These are phyloP conservation scores for Synaphobranchus kaupii DNA, from an alignment of 2,797 vertebrate species.

Conservation along the genomic window DNA sequence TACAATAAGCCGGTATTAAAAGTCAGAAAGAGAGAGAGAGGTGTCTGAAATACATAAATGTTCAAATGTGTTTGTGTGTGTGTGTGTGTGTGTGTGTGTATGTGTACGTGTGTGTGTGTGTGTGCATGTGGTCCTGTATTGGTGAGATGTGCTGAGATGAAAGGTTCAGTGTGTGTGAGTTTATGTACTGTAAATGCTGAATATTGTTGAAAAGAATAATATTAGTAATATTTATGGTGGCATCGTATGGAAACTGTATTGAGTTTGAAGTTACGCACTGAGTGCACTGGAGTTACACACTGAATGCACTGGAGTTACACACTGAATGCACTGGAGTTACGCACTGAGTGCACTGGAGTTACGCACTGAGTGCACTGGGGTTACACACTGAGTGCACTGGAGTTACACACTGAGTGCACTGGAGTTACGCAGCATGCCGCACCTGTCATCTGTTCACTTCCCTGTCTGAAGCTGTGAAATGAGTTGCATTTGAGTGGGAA, in stretches of 20 bases:
- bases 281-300: too few relatives aligned
- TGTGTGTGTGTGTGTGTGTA: slow-evolving; percentile 20
- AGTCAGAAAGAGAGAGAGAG: background rate
- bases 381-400: too few relatives aligned
- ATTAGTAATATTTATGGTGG: background rate
- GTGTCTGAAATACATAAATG: background rate
- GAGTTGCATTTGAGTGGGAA: too few relatives aligned
- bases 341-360: too few relatives aligned
- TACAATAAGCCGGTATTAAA: background rate
- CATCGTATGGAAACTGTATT: background rate
- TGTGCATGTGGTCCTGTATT: background rate
- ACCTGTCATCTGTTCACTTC: too few relatives aligned
- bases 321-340: too few relatives aligned
- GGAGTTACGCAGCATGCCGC: too few relatives aligned
- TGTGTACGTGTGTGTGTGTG: slow-evolving; percentile 10
- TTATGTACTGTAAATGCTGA: background rate
- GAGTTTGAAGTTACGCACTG: background rate
- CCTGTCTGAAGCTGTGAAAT: too few relatives aligned
- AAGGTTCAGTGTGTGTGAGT: background rate
- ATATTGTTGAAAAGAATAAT: background rate
- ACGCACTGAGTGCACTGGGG: too few relatives aligned
- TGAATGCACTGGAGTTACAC: too few relatives aligned
- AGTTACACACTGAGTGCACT: too few relatives aligned
- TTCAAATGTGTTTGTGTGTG: background rate
- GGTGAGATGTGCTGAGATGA: background rate